Percentiles rank a stretch among this genome's conserved stretches.
phyloP scores from a whole-genome alignment of 92 coral and sea anemone species.

The Ricordea florida region DNA sequence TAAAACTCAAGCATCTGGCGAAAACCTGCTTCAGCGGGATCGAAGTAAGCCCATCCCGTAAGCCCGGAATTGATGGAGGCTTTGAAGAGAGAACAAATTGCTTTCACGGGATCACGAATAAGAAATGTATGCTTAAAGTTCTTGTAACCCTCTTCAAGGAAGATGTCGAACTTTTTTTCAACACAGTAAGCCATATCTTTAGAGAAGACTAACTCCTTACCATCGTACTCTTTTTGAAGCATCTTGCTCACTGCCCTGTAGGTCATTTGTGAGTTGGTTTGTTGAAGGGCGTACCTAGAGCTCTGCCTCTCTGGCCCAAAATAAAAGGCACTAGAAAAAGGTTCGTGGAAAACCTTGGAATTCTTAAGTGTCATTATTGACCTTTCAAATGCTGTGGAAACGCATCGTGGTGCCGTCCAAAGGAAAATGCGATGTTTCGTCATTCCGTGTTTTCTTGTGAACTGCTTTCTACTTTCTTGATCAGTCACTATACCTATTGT shows the following conservation, averaged over 20 bases:
- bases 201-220: constrained; percentile 49
- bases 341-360: not conserved
- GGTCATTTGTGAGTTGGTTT: not conserved
- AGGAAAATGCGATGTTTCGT: constrained; percentile 58
- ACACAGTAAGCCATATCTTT: constrained; percentile 76
- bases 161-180: constrained; percentile 35
- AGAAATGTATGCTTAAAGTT: constrained; percentile 72
- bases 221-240: constrained; percentile 44
- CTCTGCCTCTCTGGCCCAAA: constrained; percentile 11
- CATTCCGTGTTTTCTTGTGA: no score
- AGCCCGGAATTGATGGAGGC: constrained; percentile 46
- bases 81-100: constrained; percentile 58
- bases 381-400: constrained; percentile 70
- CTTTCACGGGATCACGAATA: constrained; percentile 63
- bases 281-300: not conserved
- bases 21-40: constrained; percentile 69
- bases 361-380: constrained; percentile 34
- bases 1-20: constrained; percentile 61
- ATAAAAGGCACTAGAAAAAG: not conserved
- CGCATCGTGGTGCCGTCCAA: constrained; percentile 64
- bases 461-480: no score
- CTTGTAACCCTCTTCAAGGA: constrained; percentile 51
- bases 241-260: constrained; percentile 32
- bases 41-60: constrained; percentile 79
- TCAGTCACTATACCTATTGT: no score